Base-by-base conservation (phyloP, 2,113 vertebrate species). In the Tetrao urogallus region DNA sequence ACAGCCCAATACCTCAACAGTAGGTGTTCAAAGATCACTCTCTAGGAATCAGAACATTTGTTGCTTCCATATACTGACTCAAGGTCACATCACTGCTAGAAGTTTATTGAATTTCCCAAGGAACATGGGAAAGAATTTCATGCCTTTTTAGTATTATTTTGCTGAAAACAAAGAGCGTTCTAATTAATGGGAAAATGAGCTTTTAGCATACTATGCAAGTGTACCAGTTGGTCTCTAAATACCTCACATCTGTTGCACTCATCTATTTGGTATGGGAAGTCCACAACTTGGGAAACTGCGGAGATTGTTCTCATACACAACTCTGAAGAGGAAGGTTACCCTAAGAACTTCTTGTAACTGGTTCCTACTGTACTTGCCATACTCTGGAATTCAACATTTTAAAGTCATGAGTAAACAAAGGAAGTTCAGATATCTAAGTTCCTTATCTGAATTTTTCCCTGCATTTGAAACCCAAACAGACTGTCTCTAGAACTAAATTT, bases 171-270 rank as follows among this genome's bases (percentile, higher is more conserved):
- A 52, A 45, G 22, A 74, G 2, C 24, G 27, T 65, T 90, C 81
- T 38, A 91, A 82, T 87, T 73, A 73, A 77, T 22, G 38, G 56
- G 42, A 42, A 92, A 82, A 89, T 27, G 0, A 90, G 48, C 40
- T 89, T 93, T 92, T 85, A 89, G 69, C 65, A 85, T 7, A 58
- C 4, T 25, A n/a, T 45, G 14, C 28, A 22, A 0, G 2, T 45
- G 15, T 15, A 70, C 8, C 56, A 89, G 64, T 92, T 91, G 50
- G 34, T 77, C 38, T 82, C 56, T 47, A 87, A 83, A 73, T 43
- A 80, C 10, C 19, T 85, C 91, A 89, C 71, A 85, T 93, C 42
- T 95, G 89, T 85, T 85, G 14, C 67, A 64, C 63, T 83, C 24
- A 50, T 30, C 45, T 28, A 32, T 52, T 54, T 0, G 7, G 10